Conservation (phyloP, 2,888 invertebrate genomes). For the Pachycephus smyrnensis region DNA sequence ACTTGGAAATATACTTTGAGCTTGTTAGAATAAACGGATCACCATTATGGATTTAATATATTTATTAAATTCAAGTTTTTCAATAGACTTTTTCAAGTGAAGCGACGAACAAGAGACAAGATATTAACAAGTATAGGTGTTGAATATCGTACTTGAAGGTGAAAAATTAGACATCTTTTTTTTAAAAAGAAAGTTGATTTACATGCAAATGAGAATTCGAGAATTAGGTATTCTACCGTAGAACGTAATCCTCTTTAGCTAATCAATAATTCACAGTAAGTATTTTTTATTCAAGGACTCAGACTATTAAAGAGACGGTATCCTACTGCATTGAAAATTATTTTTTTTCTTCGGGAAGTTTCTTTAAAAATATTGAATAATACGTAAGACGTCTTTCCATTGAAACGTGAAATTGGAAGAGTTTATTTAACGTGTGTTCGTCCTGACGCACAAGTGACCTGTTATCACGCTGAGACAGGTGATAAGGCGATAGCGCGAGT, state of each 20-base stretch:
- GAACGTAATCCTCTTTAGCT: neutral
- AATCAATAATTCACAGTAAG: neutral
- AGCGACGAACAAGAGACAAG: too few relatives aligned
- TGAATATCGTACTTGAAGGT: neutral
- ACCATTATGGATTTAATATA: too few relatives aligned
- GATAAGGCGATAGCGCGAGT: conserved; percentile 19
- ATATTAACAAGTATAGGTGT: too few relatives aligned
- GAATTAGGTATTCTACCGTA: neutral
- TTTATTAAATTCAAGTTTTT: too few relatives aligned
- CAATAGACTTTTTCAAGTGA: too few relatives aligned
- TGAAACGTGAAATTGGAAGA: neutral
- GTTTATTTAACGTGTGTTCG: neutral
- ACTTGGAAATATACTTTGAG: too few relatives aligned
- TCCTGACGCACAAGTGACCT: conserved; percentile 7
- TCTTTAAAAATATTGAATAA: neutral
- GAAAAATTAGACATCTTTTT: neutral
- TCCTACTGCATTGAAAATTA: neutral
- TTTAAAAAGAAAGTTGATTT: neutral
- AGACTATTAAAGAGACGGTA: neutral
- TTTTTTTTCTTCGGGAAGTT: neutral
- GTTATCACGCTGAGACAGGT: conserved; percentile 23
- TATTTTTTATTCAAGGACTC: neutral
- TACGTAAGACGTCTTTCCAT: neutral
- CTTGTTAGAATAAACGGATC: too few relatives aligned
- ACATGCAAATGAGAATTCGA: neutral